A percentile compares a stretch with the other conserved stretches of the same genome.
Conservation (phyloP, 92 coral and sea anemone species). For the Metridium senile region DNA sequence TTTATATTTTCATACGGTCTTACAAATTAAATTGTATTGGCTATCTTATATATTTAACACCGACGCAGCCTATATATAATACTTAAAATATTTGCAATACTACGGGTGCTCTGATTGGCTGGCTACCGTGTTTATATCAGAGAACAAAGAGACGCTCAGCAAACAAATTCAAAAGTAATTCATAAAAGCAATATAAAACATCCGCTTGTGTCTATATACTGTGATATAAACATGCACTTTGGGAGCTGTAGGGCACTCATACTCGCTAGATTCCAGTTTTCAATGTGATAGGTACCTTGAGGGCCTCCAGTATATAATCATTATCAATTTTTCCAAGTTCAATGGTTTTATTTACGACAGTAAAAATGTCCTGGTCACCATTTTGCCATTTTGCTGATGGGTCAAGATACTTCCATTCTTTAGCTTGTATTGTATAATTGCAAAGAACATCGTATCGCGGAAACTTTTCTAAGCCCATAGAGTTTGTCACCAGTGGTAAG, state of each 20-base stretch:
- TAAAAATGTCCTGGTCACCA: slow-evolving; percentile 10
- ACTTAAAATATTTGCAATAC: no score
- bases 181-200: no score
- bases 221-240: neutral
- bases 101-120: no score
- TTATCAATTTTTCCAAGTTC: neutral
- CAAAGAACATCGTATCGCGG: neutral
- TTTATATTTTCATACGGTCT: no score
- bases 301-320: neutral
- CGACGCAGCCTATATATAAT: no score
- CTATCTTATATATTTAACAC: no score
- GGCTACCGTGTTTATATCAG: no score
- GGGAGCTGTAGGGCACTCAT: neutral
- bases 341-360: neutral
- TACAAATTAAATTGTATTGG: no score
- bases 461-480: neutral
- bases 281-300: neutral
- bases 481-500: slow-evolving; percentile 1
- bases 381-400: slow-evolving; percentile 21
- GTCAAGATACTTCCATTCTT: slow-evolving; percentile 15
- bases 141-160: no score
- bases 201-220: no score
- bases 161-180: no score
- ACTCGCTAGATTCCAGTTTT: neutral
- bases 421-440: neutral